Base-by-base conservation (phyloP, 2,888 invertebrate species). In the Platynereis dumerilii region DNA sequence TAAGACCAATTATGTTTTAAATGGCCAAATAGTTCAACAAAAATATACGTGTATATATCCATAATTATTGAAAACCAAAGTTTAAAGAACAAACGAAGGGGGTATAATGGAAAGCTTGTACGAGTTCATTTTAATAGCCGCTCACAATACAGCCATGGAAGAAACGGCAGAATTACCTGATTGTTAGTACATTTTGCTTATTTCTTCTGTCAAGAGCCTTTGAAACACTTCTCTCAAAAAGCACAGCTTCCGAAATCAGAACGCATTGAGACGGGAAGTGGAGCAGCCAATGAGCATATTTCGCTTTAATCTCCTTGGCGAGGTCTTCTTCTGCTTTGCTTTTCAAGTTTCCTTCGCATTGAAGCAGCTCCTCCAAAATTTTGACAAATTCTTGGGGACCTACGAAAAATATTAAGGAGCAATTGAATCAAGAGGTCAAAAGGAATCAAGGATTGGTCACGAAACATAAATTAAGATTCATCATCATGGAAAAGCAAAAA, bases 221-320 rank as follows among this genome's bases (percentile, higher is more conserved):
- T 52, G 70, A 70, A 56, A 81, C 75, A n/a, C 22, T 62, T 26
- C 78, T 64, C 59, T 78, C 78, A 80, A 80, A 83, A 53, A 81
- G 71, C 15, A 82, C 75, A 10, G 76, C 77, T 64, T 82, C 81
- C 1, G 82, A 72, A 2, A 77, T 74, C 29, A 77, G 69, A 20
- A 83, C 79, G 72, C 79, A 80, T 71, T 82, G 80, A 10, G 73
- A 73, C 5, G 83, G 83, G 72, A 79, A 82, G 44, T 78, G 72
- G 52, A 81, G 73, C 67, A 82, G 65, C 80, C 81, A 82, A 65
- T 82, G 81, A 17, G 71, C 69, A 70, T 76, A 80, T 7, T 67
- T 68, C 27, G 75, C 72, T 24, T 73, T 72, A n/a, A 77, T 73
- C 55, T 64, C 45, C 20, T n/a, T 2, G 0, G 42, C 48, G 29